A percentile compares a stretch with the other conserved stretches of the same genome.
These are phyloP conservation scores for Camponotus floridanus DNA, from an alignment of 1,140 invertebrate genomes.

Conservation along the genomic window DNA sequence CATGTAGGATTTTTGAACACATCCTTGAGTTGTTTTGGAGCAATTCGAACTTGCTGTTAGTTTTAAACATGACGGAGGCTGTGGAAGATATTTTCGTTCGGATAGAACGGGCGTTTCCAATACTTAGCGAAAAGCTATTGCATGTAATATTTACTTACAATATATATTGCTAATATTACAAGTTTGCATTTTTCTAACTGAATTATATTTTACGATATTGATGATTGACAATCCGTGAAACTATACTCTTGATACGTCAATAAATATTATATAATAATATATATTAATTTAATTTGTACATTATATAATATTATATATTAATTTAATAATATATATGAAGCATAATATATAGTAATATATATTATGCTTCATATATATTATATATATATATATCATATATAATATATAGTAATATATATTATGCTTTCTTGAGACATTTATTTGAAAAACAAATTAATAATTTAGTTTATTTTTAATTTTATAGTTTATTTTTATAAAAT, in stretches of 20 bases:
- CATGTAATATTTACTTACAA: neutral
- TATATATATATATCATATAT: too few relatives aligned
- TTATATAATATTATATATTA: too few relatives aligned
- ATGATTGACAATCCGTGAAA: neutral
- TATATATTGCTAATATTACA: neutral
- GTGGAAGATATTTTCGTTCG: conserved; percentile 64
- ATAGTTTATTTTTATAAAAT: too few relatives aligned
- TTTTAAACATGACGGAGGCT: conserved; percentile 43
- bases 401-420: too few relatives aligned
- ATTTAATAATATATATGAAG: too few relatives aligned
- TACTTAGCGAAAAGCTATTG: conserved; percentile 79
- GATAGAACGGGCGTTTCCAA: conserved; percentile 81
- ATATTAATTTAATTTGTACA: too few relatives aligned
- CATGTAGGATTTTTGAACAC: neutral
- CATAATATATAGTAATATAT: too few relatives aligned
- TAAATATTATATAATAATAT: too few relatives aligned
- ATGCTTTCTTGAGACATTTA: too few relatives aligned
- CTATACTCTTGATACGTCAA: neutral
- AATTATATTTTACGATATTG: conserved; percentile 23
- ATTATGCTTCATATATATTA: too few relatives aligned
- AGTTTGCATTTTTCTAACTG: conserved; percentile 22
- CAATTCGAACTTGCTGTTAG: neutral
- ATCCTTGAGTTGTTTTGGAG: neutral
- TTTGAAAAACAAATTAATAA: too few relatives aligned
- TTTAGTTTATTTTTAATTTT: too few relatives aligned